Evolutionary conservation across 1,140 invertebrate genomes (phyloP).

Genomic region (Halictus rubicundus): DNA sequence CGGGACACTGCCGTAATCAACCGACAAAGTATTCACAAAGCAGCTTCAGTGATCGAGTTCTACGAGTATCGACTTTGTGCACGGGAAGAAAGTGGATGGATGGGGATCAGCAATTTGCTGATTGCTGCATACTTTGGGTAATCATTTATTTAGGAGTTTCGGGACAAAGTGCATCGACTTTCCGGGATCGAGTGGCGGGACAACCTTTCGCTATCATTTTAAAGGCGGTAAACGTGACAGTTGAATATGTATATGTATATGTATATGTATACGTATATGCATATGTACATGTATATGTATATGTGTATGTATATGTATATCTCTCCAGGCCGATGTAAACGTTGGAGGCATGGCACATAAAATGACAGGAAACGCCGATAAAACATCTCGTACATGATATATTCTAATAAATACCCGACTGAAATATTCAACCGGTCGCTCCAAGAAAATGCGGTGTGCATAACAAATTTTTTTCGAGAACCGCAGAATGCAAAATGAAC

Average conservation of each 20-base stretch:
- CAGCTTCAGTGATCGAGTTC: neutral
- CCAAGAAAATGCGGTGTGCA: neutral
- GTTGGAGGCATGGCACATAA: slow-evolving; percentile 11
- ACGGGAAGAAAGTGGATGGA: neutral
- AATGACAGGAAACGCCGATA: slow-evolving; percentile 26
- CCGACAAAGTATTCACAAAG: neutral
- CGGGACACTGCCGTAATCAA: neutral
- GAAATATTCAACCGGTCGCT: slow-evolving; percentile 32
- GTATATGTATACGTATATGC: too few species aligned
- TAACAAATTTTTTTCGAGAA: neutral
- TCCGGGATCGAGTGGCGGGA: neutral
- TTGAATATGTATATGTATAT: neutral
- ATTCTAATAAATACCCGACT: slow-evolving; percentile 40
- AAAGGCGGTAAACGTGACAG: slow-evolving; percentile 19
- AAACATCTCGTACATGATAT: slow-evolving; percentile 36
- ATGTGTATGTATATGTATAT: neutral
- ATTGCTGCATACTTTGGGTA: neutral
- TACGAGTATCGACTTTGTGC: neutral
- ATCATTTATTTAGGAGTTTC: slow-evolving; percentile 31
- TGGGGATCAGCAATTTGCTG: slow-evolving; percentile 6
- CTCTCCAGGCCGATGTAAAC: slow-evolving; percentile 10
- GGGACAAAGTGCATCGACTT: slow-evolving; percentile 26
- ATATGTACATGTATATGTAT: too few species aligned
- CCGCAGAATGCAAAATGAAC: neutral
- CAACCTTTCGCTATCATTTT: slow-evolving; percentile 31